These are phyloP conservation scores for Mus caroli DNA, from an alignment of 2,797 vertebrate genomes.

Conservation along the genomic window DNA sequence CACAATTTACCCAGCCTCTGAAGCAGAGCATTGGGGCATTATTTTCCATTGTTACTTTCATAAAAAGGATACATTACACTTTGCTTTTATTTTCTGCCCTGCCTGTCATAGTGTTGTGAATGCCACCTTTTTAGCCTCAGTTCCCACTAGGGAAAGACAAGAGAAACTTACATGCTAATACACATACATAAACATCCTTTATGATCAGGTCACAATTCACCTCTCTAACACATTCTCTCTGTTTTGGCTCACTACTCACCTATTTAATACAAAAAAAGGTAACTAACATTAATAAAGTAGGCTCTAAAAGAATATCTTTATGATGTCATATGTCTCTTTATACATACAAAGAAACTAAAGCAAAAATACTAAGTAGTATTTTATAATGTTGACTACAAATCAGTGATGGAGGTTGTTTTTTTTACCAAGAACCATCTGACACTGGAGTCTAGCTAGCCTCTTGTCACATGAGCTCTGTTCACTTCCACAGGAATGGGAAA, in stretches of 20 bases:
- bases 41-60: neutral
- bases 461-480: neutral
- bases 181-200: neutral
- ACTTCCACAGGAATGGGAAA: neutral
- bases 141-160: accelerated
- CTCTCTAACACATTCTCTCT: neutral
- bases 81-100: neutral
- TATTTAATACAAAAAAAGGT: neutral
- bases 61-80: neutral
- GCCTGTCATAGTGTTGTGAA: neutral
- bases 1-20: neutral
- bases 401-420: neutral
- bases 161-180: neutral
- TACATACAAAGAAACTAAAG: neutral
- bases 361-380: neutral
- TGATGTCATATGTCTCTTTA: neutral
- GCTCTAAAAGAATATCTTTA: neutral
- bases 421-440: neutral
- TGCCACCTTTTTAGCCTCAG: neutral
- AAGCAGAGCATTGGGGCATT: neutral
- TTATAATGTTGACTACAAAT: neutral
- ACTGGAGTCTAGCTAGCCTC: neutral
- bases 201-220: neutral
- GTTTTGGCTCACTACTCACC: neutral
- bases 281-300: neutral